Evolutionary conservation across 2,113 vertebrate species (phyloP), one percentile per base, ranked within the genome.

Genomic region (Dasyurus viverrinus): DNA sequence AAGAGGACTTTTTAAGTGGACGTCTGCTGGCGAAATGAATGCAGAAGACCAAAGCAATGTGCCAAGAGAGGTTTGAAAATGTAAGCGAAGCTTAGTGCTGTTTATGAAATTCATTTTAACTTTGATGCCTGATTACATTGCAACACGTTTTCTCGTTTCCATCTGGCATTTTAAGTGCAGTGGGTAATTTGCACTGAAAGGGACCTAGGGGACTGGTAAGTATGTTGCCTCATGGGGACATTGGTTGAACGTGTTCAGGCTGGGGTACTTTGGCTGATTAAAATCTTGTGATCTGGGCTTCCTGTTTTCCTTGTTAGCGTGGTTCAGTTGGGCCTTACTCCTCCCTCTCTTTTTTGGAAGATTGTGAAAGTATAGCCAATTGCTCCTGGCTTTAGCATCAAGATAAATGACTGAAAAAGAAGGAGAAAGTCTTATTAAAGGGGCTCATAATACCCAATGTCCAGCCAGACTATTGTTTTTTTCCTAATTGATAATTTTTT

Each of bases 71-170:
- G 57, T 96, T 98, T 98, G 96, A 97, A 98, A 98, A 98, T 96
- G 89, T 91, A 95, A 97, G 94, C 95, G 91, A 97, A 68, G 53
- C 50, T 95, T 95, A 95, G 89, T 89, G 91, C 94, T 98, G 97
- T 97, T 97, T 98, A 97, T 98, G 93, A 90, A 98, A 98, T 98
- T 98, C 93, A 97, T 96, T 98, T 98, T 98, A 98, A 96, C 93
- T 97, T 97, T 97, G 96, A 97, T 97, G 96, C 54, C 90, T 90
- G 95, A 96, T 93, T 97, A 93, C 96, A 96, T 94, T 97, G 92
- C 96, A 98, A 97, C 94, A 97, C 94, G 93, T 98, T 57, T 97
- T 96, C 89, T 93, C 96, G 93, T 94, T 98, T 98, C 92, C 96
- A 97, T 89, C 93, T 95, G 92, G 53, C 22, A 54, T 25, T 7